phyloP scores from a whole-genome alignment of 2,113 vertebrate genomes.

The Eonycteris spelaea region DNA sequence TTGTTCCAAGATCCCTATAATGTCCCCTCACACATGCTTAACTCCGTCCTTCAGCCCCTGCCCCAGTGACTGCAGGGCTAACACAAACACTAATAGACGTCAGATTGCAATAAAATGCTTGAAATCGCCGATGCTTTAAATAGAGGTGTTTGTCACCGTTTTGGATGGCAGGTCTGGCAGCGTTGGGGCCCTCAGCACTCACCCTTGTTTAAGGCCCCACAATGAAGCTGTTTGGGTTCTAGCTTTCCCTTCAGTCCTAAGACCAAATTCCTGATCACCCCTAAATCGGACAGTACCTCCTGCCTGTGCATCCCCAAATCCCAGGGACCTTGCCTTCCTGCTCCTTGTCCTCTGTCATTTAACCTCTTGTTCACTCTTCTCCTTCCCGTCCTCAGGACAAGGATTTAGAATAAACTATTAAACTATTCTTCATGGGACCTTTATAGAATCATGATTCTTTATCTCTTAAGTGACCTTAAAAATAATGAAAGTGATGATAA shows the following conservation, averaged over 20 bases:
- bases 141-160: background rate
- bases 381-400: background rate
- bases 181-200: background rate
- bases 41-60: background rate
- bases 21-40: background rate
- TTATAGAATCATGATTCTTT: background rate
- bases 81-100: background rate
- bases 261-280: background rate
- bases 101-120: conserved; percentile 18
- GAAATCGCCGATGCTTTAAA: conserved; percentile 51
- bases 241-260: background rate
- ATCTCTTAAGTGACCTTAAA: background rate
- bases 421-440: background rate
- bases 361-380: background rate
- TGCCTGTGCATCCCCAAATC: background rate
- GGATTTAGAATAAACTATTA: background rate
- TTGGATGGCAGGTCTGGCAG: background rate
- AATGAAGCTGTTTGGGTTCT: background rate
- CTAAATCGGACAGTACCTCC: background rate
- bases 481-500: background rate
- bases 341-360: background rate
- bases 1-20: conserved; percentile 30
- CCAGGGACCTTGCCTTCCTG: background rate
- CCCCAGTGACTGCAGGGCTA: conserved; percentile 39
- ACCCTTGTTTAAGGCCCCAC: background rate